Evolutionary conservation across 2,797 vertebrate species (phyloP).

Genomic region (Alcedo quadribrachys): DNA sequence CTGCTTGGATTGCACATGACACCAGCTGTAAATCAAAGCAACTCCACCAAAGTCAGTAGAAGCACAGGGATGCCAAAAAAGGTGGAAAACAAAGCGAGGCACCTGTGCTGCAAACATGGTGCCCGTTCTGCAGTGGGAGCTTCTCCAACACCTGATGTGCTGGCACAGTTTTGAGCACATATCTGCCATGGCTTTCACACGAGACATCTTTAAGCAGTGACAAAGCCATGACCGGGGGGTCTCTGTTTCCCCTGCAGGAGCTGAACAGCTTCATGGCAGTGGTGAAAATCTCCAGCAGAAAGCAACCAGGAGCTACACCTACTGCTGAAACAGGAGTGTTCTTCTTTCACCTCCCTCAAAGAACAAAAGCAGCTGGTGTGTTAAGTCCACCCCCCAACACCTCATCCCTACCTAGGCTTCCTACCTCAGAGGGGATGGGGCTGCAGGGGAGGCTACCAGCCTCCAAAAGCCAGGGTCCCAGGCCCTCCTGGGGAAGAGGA

Average conservation of each 20-base stretch:
- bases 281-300: background rate
- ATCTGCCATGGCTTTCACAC: background rate
- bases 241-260: background rate
- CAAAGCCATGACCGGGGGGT: background rate
- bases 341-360: background rate
- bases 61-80: background rate
- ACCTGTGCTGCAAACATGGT: background rate
- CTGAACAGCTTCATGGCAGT: accelerated
- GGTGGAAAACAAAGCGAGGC: background rate
- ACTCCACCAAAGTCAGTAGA: background rate
- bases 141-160: background rate
- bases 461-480: background rate
- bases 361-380: background rate
- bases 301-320: background rate
- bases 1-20: background rate
- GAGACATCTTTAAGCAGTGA: background rate
- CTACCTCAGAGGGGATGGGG: background rate
- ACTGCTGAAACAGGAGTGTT: accelerated
- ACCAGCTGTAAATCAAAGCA: background rate
- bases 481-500: background rate
- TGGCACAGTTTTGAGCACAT: accelerated
- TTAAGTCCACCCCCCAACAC: accelerated
- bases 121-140: accelerated
- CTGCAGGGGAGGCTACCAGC: accelerated
- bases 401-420: background rate